Base-by-base conservation (phyloP, 2,113 vertebrate species). In the Cichladusa arquata region DNA sequence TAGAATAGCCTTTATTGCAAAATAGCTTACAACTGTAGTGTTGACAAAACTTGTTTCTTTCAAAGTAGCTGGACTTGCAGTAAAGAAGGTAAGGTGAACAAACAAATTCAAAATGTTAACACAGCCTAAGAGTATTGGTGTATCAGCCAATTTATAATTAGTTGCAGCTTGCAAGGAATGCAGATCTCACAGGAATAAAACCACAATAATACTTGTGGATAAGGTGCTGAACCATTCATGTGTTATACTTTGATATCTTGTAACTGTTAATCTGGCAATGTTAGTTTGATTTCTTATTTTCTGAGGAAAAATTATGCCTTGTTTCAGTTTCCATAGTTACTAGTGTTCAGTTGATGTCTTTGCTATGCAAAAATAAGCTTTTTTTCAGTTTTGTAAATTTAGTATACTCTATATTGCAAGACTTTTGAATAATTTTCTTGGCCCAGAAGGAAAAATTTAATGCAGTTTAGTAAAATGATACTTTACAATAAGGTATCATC, bases 71-170 rank as follows among this genome's bases (percentile, higher is more conserved):
- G 44, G 61, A 92, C 38, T 96, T 82, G 92, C 89, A 95, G 89
- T 94, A 93, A 81, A 73, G 67, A 93, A 58, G 33, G 80, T 48
- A 82, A 78, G 56, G 34, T 65, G 61, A 42, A 77, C 31, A 77
- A 94, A 94, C 57, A 88, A 93, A 91, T 96, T 72, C 56, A 84
- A 89, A 89, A 86, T 93, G 88, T 95, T 95, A 94, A 74, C 79
- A 70, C 74, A 86, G 72, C 76, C 88, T 74, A 67, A 88, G 40
- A 81, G 60, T 76, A 40, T 16, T 67, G 76, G 79, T 64, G 71
- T 73, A 95, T 93, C 82, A 93, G 88, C 88, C 69, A 61, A 74
- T 93, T 96, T 90, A 83, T 86, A 93, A 94, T 88, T 86, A 88
- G 44, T 70, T 79, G 33, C 58, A 85, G 44, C 84, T 57, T 91